Evolutionary conservation across 2,113 vertebrate species (phyloP), one percentile per base, ranked within the genome.

Genomic region (Nycticebus coucang): DNA sequence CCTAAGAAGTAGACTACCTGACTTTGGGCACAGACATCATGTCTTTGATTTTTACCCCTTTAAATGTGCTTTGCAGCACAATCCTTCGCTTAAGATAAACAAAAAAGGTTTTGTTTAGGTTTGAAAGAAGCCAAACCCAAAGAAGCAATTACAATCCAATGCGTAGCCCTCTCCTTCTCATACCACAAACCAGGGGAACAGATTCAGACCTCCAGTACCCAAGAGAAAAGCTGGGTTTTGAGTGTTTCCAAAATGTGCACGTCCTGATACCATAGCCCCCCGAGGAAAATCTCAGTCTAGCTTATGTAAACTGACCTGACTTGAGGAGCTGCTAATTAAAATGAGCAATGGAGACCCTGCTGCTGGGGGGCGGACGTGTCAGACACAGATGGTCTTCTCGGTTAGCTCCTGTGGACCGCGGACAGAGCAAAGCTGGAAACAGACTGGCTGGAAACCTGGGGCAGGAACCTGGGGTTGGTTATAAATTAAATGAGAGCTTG

Each of bases 401-500:
- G 15, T 71, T 18, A 33, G n/a, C n/a, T 75, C n/a, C 2, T 18
- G 17, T 24, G 50, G 33, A 37, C 62, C 28, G 50, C 19, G 74
- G 62, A 28, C 59, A 84, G 78, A 77, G 33, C 62, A 60, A 57
- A 62, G 62, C n/a, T 92, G 74, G 30, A 87, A 66, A 84, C n/a
- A 93, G 14, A 74, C 13, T 82, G 35, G 6, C 68, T 74, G 87
- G 33, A 84, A 69, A 55, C 22, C 1, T 53, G 50, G 18, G n/a
- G 55, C 7, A 68, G 14, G 30, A 72, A 62, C 9, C 45, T 74
- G 37, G 66, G 41, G 13, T 19, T 71, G 11, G 6, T 53, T 91
- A 22, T 45, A 88, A 93, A 81, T 88, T 71, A 92, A 92, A 83
- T 35, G 21, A 79, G 28, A 95, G 55, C 71, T n/a, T 96, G 74